These are phyloP conservation scores for Sycophila sp. DNA, from an alignment of 1,140 invertebrate genomes.

Conservation along the genomic window DNA sequence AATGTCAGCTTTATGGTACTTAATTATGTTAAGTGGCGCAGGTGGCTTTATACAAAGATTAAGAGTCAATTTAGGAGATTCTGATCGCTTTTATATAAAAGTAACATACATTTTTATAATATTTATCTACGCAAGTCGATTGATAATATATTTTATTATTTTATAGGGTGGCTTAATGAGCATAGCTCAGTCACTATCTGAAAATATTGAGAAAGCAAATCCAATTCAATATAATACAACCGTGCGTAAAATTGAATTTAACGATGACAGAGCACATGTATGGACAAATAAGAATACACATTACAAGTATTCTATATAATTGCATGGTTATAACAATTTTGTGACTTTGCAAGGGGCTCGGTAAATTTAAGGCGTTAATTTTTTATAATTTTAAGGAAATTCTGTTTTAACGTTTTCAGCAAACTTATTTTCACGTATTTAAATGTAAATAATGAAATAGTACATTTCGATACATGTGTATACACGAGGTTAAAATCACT, in stretches of 20 bases:
- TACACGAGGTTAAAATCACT: too few relatives aligned
- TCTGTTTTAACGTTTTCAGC: too few relatives aligned
- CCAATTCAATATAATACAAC: constrained; percentile 38
- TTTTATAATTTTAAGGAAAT: too few relatives aligned
- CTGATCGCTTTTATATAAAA: constrained; percentile 43
- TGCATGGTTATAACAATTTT: too few relatives aligned
- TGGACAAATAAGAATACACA: constrained; percentile 38
- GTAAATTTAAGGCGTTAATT: too few relatives aligned
- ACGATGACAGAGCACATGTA: constrained; percentile 41
- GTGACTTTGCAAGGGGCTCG: too few relatives aligned
- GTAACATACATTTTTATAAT: constrained; percentile 24
- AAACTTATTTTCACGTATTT: too few relatives aligned
- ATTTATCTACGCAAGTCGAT: background rate
- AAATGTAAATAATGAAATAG: too few relatives aligned
- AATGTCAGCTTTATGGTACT: constrained; percentile 48
- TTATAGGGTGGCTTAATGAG: constrained; percentile 41
- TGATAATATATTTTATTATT: background rate
- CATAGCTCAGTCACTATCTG: constrained; percentile 37
- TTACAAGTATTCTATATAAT: too few relatives aligned
- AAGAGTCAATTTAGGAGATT: constrained; percentile 38
- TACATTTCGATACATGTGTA: too few relatives aligned
- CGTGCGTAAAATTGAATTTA: constrained; percentile 43
- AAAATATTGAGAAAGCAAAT: constrained; percentile 33
- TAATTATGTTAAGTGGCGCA: constrained; percentile 45
- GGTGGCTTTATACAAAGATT: constrained; percentile 47